Conservation (phyloP, 1,140 invertebrate species). For the Microplitis demolitor region DNA sequence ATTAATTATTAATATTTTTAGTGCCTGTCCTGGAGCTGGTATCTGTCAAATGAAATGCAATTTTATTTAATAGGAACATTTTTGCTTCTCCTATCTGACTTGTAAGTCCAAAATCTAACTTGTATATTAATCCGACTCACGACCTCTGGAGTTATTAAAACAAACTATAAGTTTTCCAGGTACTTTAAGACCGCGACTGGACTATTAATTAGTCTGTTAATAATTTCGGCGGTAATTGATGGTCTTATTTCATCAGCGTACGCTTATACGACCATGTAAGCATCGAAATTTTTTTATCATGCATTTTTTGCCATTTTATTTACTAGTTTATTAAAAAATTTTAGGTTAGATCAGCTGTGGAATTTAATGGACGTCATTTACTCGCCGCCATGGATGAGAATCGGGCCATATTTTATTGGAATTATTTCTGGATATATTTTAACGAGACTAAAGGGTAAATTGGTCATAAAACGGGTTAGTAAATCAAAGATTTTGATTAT, state of each 20-base stretch:
- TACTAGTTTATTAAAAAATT: conserved; percentile 17
- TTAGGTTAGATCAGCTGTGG: conserved; percentile 55
- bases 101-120: conserved; percentile 52
- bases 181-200: conserved; percentile 45
- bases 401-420: conserved; percentile 62
- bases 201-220: conserved; percentile 40
- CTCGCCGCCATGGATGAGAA: conserved; percentile 61
- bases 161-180: conserved; percentile 33
- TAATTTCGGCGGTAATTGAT: conserved; percentile 45
- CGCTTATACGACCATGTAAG: conserved; percentile 59
- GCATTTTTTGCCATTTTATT: not conserved
- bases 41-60: conserved; percentile 81
- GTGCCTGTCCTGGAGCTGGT: conserved; percentile 85
- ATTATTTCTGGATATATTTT: conserved; percentile 56
- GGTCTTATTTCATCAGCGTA: conserved; percentile 51
- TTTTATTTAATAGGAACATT: conserved; percentile 68
- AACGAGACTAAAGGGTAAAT: conserved; percentile 49
- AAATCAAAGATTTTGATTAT: not conserved
- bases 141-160: too few species aligned
- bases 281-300: conserved; percentile 15
- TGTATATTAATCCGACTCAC: not conserved
- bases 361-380: conserved; percentile 54
- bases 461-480: conserved; percentile 50
- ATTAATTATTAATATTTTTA: conserved; percentile 40
- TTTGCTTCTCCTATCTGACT: conserved; percentile 62